Evolutionary conservation across 2,797 vertebrate genomes (phyloP).

Genomic region (Leptoclinus maculatus): DNA sequence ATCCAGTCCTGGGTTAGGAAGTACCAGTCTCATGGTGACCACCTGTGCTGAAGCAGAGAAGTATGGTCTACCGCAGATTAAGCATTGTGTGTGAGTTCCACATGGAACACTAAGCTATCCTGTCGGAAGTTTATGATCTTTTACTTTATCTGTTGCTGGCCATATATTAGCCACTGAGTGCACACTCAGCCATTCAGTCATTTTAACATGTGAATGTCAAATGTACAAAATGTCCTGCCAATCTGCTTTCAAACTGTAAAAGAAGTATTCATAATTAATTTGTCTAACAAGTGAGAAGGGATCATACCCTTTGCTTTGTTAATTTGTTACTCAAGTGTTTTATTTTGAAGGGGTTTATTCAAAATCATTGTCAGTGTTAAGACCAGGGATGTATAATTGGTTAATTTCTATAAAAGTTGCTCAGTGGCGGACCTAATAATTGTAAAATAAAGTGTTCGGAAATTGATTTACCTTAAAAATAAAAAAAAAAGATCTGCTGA

Average conservation of each 20-base stretch:
- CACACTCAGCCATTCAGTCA: not conserved
- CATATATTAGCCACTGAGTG: conserved; percentile 39
- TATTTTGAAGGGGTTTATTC: not conserved
- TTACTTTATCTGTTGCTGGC: conserved; percentile 31
- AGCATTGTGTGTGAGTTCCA: not conserved
- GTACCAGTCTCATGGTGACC: conserved; percentile 56
- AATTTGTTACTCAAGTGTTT: not conserved
- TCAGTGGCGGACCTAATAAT: not conserved
- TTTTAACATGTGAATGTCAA: not conserved
- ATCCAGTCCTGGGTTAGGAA: conserved; percentile 71
- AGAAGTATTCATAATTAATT: not conserved
- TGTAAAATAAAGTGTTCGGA: not conserved
- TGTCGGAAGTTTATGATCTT: conserved; percentile 41
- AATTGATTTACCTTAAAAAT: no score
- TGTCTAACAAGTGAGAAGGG: not conserved
- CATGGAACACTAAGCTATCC: not conserved
- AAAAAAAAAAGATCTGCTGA: no score
- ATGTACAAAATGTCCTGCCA: not conserved
- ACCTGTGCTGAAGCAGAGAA: not conserved
- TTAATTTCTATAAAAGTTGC: not conserved
- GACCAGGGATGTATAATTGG: not conserved
- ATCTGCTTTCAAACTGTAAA: not conserved
- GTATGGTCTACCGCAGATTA: not conserved
- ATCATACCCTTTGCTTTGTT: not conserved
- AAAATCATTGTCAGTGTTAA: not conserved